Percentiles rank a stretch among this genome's conserved stretches.
These are phyloP conservation scores for Arenaria interpres DNA, from an alignment of 2,113 vertebrate species.

Conservation along the genomic window DNA sequence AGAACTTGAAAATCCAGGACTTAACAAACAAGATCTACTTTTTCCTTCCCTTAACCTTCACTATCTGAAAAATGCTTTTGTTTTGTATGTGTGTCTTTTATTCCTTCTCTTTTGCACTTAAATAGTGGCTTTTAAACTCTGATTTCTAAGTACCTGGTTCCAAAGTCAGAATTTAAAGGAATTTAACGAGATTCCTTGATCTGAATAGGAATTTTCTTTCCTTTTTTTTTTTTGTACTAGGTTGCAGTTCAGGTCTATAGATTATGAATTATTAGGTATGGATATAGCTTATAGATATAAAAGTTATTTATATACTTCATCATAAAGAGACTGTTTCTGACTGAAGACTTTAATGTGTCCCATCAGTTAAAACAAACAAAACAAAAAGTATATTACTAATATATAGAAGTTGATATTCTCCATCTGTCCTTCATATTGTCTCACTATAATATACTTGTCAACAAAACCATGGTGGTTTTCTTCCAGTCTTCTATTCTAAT, in stretches of 20 bases:
- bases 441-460: neutral
- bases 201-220: neutral
- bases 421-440: neutral
- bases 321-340: neutral
- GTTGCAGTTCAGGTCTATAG: neutral
- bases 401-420: neutral
- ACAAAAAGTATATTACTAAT: neutral
- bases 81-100: neutral
- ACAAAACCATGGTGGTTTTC: neutral
- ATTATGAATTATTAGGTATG: neutral
- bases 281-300: neutral
- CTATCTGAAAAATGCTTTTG: neutral
- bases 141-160: neutral
- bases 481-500: neutral
- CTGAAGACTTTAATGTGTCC: neutral
- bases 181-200: neutral
- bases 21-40: neutral
- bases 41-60: neutral
- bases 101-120: neutral
- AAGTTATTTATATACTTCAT: neutral
- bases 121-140: neutral
- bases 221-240: neutral
- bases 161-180: neutral
- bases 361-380: neutral
- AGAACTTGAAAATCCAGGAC: neutral